Evolutionary conservation across 2,888 invertebrate genomes (phyloP).

Genomic region (Ichneumoninae sp.): DNA sequence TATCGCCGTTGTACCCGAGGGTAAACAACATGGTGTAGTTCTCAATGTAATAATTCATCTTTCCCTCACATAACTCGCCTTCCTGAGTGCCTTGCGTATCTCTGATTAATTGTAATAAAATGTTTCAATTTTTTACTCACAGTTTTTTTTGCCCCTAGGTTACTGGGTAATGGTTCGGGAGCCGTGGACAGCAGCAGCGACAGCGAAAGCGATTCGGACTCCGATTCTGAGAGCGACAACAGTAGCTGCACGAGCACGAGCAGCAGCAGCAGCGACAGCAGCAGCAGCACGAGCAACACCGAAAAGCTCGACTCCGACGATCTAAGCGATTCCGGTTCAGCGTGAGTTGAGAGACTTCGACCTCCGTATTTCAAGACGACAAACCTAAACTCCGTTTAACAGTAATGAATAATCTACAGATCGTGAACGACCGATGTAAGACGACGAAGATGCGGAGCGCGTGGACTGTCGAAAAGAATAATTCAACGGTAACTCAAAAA

Average conservation of each 20-base stretch:
- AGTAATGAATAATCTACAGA: slow-evolving; percentile 11
- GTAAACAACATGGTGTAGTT: background rate
- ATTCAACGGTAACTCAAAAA: slow-evolving; percentile 6
- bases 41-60: background rate
- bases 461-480: slow-evolving; percentile 11
- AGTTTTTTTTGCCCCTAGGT: background rate
- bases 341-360: slow-evolving; percentile 10
- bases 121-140: background rate
- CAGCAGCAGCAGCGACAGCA: slow-evolving; percentile 65
- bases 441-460: background rate
- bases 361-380: background rate
- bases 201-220: slow-evolving; percentile 70
- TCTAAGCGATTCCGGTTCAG: slow-evolving; percentile 53
- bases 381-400: background rate
- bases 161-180: background rate
- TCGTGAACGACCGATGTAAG: slow-evolving; percentile 12
- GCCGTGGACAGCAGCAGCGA: slow-evolving; percentile 49
- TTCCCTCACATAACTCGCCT: background rate
- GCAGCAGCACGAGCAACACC: slow-evolving; percentile 66
- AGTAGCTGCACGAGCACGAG: slow-evolving; percentile 64
- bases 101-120: background rate
- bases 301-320: slow-evolving; percentile 78
- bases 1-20: background rate
- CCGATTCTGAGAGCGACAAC: slow-evolving; percentile 71
- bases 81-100: background rate